These are phyloP conservation scores for Drosophila testacea DNA, from an alignment of 2,888 invertebrate genomes.

Conservation along the genomic window DNA sequence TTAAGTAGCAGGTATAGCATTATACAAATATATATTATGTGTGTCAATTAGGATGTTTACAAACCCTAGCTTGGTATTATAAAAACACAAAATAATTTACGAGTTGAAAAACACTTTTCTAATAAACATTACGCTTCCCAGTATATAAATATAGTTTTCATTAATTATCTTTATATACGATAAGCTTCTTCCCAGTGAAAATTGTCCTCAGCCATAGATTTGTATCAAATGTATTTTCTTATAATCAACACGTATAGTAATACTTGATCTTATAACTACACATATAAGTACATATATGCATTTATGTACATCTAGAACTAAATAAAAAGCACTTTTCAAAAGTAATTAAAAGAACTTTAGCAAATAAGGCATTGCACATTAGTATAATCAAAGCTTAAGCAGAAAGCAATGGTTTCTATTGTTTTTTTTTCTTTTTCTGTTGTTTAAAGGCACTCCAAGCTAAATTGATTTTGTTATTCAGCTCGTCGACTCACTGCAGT, in stretches of 20 bases:
- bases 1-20: not conserved
- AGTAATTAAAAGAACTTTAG: slow-evolving; percentile 41
- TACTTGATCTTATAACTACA: slow-evolving; percentile 60
- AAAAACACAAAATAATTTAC: not conserved
- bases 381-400: slow-evolving; percentile 34
- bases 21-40: not conserved
- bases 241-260: slow-evolving; percentile 58
- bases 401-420: slow-evolving; percentile 17
- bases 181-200: not conserved
- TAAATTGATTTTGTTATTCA: slow-evolving; percentile 23
- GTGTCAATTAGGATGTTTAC: slow-evolving; percentile 9
- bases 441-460: slow-evolving; percentile 48
- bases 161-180: no score
- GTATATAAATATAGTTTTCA: no score
- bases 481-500: slow-evolving; percentile 53
- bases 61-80: not conserved
- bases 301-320: slow-evolving; percentile 58
- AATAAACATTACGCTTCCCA: not conserved
- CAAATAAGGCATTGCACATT: slow-evolving; percentile 57
- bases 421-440: not conserved
- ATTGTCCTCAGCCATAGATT: not conserved
- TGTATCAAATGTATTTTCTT: slow-evolving; percentile 48
- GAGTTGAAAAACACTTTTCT: not conserved
- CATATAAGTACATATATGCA: slow-evolving; percentile 31
- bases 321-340: slow-evolving; percentile 58